Conservation (phyloP, 1,140 invertebrate genomes). For the Diachasmimorpha longicaudata region DNA sequence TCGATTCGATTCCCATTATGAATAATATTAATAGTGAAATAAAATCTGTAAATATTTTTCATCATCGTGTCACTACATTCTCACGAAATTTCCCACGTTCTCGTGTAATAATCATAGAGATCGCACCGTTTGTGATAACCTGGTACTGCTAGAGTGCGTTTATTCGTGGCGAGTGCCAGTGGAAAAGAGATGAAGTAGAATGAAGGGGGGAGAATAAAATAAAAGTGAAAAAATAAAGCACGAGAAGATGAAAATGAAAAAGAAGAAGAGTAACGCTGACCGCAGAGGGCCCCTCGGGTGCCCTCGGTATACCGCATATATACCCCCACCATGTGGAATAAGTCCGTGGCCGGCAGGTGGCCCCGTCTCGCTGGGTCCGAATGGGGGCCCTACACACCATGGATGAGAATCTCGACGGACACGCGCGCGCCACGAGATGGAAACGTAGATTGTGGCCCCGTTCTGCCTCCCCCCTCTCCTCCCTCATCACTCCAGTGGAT, state of each 20-base stretch:
- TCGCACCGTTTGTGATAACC: slow-evolving; percentile 46
- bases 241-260: neutral
- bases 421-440: slow-evolving; percentile 60
- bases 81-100: slow-evolving; percentile 23
- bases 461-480: slow-evolving; percentile 25
- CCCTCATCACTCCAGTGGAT: slow-evolving; percentile 8
- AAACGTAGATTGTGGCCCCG: slow-evolving; percentile 51
- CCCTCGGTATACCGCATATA: neutral
- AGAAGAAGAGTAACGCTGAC: neutral
- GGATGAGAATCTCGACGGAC: slow-evolving; percentile 58
- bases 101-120: slow-evolving; percentile 47
- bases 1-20: too few relatives aligned
- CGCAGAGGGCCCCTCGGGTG: neutral
- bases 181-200: neutral
- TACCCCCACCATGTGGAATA: slow-evolving; percentile 17
- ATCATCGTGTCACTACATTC: neutral
- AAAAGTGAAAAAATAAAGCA: neutral
- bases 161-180: slow-evolving; percentile 19
- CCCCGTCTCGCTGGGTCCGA: slow-evolving; percentile 50
- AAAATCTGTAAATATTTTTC: neutral
- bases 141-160: slow-evolving; percentile 43
- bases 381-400: slow-evolving; percentile 33
- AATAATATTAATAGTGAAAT: too few relatives aligned
- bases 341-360: slow-evolving; percentile 53
- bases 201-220: neutral